Base-by-base conservation (phyloP, 2,888 invertebrate genomes). In the Psococerastis gibbosa region DNA sequence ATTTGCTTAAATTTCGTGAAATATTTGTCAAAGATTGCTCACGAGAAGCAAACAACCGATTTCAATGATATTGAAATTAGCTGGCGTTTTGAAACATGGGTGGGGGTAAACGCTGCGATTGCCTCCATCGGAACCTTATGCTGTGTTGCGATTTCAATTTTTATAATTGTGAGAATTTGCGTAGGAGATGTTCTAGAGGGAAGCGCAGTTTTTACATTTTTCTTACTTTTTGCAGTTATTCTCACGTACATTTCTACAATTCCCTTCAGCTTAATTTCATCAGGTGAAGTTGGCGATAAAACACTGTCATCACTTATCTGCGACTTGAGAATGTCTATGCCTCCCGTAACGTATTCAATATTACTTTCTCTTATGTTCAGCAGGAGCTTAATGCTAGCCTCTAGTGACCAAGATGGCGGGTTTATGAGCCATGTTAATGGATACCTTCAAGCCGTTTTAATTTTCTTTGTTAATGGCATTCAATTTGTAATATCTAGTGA, bases 341-440 rank as follows among this genome's bases (percentile, higher is more conserved):
- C 73, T 15, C 70, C 73, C 0, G 52, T 77, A 8, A 68, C 71
- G 27, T 75, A 73, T 46, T 71, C 75, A 16, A 57, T 72, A 31
- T 64, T 71, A 1, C 75, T 78, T 55, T 74, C 77, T 2, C 59
- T 76, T 22, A 61, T 78, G 52, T 60, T 78, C 5, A 69, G 76
- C 8, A 64, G 78, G 13, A 66, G 71, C 2, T 63, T 78, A 4
- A 70, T 78, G 59, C 57, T 79, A 38, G 72, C 75, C 1, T 74
- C 75, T 2, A 72, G 75, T 38, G 74, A 60, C 49, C 51, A 70
- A 46, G 74, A 75, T 46, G 71, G 73, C 1, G 73, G 76, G 0
- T 74, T 78, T 49, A 67, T 75, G 48, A 73, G 74, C 3, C 78
- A 78, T 53, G 69, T 78, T 6, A 74, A 77, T 49, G 79, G 79